Conservation (phyloP, 2,113 vertebrate species). For the Arenaria interpres region DNA sequence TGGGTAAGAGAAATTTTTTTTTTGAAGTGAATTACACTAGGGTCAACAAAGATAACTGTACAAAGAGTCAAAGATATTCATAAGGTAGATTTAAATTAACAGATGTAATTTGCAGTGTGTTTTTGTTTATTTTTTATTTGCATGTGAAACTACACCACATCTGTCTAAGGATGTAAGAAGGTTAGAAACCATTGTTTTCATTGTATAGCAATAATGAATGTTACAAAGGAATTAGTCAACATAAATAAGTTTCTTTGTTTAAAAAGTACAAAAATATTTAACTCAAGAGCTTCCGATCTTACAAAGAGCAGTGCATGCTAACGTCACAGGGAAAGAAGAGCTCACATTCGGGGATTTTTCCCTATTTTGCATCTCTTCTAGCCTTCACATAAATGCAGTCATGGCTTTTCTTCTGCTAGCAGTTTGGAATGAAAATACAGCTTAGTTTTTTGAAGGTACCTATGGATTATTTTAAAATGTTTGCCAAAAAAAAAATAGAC, state of each 20-base stretch:
- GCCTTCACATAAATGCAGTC: background rate
- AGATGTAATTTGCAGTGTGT: background rate
- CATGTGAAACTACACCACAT: background rate
- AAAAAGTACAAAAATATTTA: conserved; percentile 56
- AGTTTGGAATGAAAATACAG: background rate
- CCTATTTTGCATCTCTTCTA: conserved; percentile 22
- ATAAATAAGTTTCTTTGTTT: conserved; percentile 36
- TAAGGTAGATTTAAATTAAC: conserved; percentile 45
- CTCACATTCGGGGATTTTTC: conserved; percentile 20
- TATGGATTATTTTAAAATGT: conserved; percentile 52
- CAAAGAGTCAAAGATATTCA: conserved; percentile 71
- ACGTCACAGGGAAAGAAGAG: conserved; percentile 8
- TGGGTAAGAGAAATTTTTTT: conserved; percentile 72
- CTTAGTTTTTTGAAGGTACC: conserved; percentile 50
- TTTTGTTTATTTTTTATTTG: conserved; percentile 30
- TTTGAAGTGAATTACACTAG: conserved; percentile 77
- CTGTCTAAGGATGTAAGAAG: conserved; percentile 9
- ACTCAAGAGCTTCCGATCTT: conserved; percentile 44
- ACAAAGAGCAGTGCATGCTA: conserved; percentile 31
- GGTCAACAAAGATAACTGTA: conserved; percentile 80
- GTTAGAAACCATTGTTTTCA: background rate
- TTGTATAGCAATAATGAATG: background rate
- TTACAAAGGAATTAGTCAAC: conserved; percentile 45
- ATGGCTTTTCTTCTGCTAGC: background rate
- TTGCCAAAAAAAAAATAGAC: conserved; percentile 29